A percentile compares a stretch with the other conserved stretches of the same genome.
phyloP scores from a whole-genome alignment of 2,888 invertebrate species.

The Pachliopta kotzebuea region DNA sequence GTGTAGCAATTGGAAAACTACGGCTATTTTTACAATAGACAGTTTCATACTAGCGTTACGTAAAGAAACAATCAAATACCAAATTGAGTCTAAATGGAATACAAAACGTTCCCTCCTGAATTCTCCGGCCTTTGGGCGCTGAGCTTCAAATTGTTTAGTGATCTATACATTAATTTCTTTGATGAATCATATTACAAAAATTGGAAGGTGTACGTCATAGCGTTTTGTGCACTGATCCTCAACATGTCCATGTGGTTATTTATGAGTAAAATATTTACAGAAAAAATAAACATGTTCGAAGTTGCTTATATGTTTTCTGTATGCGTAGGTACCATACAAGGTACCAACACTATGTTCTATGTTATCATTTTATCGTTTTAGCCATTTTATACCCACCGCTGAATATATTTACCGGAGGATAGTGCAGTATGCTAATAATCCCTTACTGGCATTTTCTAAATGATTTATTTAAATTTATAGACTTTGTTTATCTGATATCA shows the following conservation, averaged over 20 bases:
- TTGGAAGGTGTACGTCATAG: background rate
- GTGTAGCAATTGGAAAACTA: background rate
- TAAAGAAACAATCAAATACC: background rate
- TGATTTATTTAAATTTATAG: too few relatives aligned
- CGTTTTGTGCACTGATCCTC: background rate
- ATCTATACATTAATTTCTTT: background rate
- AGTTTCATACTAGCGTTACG: background rate
- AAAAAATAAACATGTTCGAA: background rate
- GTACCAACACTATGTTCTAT: background rate
- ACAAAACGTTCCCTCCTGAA: background rate
- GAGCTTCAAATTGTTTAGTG: background rate
- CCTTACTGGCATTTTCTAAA: too few relatives aligned
- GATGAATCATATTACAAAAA: background rate
- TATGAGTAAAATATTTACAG: constrained; percentile 1
- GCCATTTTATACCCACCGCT: background rate
- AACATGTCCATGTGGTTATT: background rate
- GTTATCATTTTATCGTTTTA: background rate
- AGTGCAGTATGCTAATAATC: too few relatives aligned
- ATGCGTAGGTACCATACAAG: background rate
- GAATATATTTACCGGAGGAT: too few relatives aligned
- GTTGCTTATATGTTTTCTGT: background rate
- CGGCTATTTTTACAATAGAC: background rate
- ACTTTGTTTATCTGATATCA: too few relatives aligned
- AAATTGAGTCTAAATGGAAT: background rate
- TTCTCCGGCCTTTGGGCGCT: background rate